Percentiles rank a stretch among this genome's conserved stretches.
phyloP scores from a whole-genome alignment of 2,888 invertebrate genomes.

The Pandemis cinnamomeana region DNA sequence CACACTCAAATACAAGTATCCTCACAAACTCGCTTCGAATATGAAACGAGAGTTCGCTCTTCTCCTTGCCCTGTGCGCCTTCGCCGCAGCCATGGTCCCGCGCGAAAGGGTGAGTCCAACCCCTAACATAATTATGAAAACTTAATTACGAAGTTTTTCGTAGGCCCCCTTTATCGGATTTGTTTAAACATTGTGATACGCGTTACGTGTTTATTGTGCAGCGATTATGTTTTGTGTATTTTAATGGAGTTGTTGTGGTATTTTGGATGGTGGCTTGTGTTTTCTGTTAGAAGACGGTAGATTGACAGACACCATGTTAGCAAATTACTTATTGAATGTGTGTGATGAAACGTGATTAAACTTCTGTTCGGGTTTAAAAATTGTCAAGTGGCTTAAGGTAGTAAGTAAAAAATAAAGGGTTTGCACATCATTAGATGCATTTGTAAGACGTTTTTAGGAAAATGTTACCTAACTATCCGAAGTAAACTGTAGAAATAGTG shows the following conservation, averaged over 20 bases:
- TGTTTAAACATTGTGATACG: slow-evolving; percentile 28
- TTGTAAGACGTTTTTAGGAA: too few relatives aligned
- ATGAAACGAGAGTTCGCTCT: slow-evolving; percentile 61
- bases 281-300: background rate
- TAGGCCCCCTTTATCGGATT: slow-evolving; percentile 7
- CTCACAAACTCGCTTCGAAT: slow-evolving; percentile 45
- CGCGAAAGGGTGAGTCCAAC: slow-evolving; percentile 62
- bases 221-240: background rate
- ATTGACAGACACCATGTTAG: background rate
- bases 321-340: background rate
- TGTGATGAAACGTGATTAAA: background rate
- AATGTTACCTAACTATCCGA: too few relatives aligned
- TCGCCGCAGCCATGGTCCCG: slow-evolving; percentile 65
- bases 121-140: background rate
- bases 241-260: background rate
- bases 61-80: slow-evolving; percentile 56
- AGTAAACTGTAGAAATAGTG: too few relatives aligned
- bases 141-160: slow-evolving; percentile 21
- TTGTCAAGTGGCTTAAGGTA: background rate
- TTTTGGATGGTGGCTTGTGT: background rate
- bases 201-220: slow-evolving; percentile 6
- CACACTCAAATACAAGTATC: slow-evolving; percentile 20
- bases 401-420: background rate
- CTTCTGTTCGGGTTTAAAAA: background rate
- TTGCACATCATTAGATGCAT: too few relatives aligned